Percentiles rank a stretch among this genome's conserved stretches.
phyloP scores from a whole-genome alignment of 1,140 invertebrate genomes.

The Heliconius nattereri region DNA sequence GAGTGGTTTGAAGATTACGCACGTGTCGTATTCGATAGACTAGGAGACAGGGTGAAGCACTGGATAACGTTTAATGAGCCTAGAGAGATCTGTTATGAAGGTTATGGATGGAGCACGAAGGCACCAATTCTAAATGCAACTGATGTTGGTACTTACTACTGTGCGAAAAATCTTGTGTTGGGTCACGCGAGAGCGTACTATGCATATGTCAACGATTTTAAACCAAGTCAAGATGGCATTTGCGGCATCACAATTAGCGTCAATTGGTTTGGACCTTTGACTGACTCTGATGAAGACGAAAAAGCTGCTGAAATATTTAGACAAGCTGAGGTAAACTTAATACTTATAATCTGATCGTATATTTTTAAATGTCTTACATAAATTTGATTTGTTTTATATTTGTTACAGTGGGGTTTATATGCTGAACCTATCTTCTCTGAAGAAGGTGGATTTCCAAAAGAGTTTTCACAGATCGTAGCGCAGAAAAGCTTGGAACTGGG shows the following conservation, averaged over 20 bases:
- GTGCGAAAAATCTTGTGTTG: conserved; percentile 80
- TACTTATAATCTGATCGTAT: not conserved
- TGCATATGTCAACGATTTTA: conserved; percentile 64
- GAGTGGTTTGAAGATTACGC: conserved; percentile 82
- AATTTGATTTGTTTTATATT: not conserved
- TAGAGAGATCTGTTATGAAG: conserved; percentile 61
- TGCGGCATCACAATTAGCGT: conserved; percentile 82
- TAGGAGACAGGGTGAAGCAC: conserved; percentile 77
- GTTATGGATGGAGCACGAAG: conserved; percentile 59
- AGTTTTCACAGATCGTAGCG: conserved; percentile 81
- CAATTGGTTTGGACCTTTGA: conserved; percentile 80
- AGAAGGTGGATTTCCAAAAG: conserved; percentile 83
- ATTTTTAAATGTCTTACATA: not conserved
- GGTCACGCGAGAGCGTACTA: conserved; percentile 82
- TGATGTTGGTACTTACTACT: conserved; percentile 75
- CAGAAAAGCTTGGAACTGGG: conserved; percentile 79
- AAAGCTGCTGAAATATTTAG: conserved; percentile 74
- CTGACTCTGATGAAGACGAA: conserved; percentile 72
- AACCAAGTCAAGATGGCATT: conserved; percentile 56
- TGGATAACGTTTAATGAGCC: conserved; percentile 81
- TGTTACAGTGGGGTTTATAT: conserved; percentile 80
- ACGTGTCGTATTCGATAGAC: conserved; percentile 72
- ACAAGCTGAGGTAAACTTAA: conserved; percentile 50
- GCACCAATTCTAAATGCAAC: conserved; percentile 56
- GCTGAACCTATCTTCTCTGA: conserved; percentile 82